Conservation (phyloP, 2,113 vertebrate genomes). For the Pantherophis guttatus region DNA sequence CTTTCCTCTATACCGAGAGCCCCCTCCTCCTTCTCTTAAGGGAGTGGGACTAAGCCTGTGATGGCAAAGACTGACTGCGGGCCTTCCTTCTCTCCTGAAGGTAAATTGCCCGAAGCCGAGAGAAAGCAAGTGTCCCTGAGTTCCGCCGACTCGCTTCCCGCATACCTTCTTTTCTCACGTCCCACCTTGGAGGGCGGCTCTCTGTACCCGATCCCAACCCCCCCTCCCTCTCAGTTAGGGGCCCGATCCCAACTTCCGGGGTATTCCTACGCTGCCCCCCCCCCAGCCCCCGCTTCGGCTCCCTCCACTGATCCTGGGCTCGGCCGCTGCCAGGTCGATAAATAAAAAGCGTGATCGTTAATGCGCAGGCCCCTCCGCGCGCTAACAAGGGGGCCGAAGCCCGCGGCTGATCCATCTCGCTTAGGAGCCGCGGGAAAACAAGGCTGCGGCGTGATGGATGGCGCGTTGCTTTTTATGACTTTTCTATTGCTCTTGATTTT, state of each 20-base stretch:
- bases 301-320: neutral
- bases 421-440: slow-evolving; percentile 78
- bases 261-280: neutral
- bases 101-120: neutral
- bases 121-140: neutral
- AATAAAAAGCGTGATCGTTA: slow-evolving; percentile 78
- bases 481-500: slow-evolving; percentile 88
- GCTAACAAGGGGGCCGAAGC: slow-evolving; percentile 81
- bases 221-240: neutral
- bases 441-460: slow-evolving; percentile 84
- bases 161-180: neutral
- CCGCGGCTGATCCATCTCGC: slow-evolving; percentile 82
- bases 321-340: slow-evolving; percentile 69
- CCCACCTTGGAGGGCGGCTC: neutral
- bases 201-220: neutral
- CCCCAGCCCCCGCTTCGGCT: neutral
- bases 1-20: neutral
- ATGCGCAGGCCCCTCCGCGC: slow-evolving; percentile 76
- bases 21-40: neutral
- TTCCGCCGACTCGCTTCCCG: neutral
- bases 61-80: neutral
- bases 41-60: neutral
- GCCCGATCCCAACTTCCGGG: too few relatives aligned
- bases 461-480: slow-evolving; percentile 90
- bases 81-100: neutral